These are phyloP conservation scores for Jordanella pulchra DNA, from an alignment of 2,797 vertebrate species.

Conservation along the genomic window DNA sequence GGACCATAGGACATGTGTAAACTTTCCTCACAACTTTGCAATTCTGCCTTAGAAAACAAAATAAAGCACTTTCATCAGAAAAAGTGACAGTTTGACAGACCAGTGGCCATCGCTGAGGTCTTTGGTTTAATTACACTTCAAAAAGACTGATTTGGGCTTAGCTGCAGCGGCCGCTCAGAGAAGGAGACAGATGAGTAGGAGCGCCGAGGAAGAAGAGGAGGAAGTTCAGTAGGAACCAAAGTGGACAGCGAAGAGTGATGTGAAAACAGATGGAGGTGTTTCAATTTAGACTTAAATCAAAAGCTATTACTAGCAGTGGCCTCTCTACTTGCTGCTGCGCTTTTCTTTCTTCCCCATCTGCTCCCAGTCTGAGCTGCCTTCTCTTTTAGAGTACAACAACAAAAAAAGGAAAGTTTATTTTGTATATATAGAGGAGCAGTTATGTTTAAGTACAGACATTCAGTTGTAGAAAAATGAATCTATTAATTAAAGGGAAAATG, in stretches of 20 bases:
- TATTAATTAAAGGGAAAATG: not conserved
- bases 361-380: not conserved
- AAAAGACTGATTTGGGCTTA: constrained; percentile 65
- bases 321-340: not conserved
- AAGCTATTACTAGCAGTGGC: constrained; percentile 13
- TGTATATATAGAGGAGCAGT: no score
- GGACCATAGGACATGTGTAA: not conserved
- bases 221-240: constrained; percentile 15
- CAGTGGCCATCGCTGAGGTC: constrained; percentile 59
- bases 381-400: not conserved
- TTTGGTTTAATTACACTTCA: constrained; percentile 71
- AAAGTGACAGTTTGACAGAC: constrained; percentile 56
- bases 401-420: not conserved
- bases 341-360: constrained; percentile 1
- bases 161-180: constrained; percentile 48
- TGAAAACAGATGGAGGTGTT: constrained; percentile 42
- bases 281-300: constrained; percentile 54
- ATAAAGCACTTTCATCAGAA: constrained; percentile 56
- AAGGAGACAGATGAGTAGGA: constrained; percentile 41
- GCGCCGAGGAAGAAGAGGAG: constrained; percentile 20
- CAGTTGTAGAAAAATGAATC: not conserved
- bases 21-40: constrained; percentile 14
- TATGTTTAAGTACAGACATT: no score
- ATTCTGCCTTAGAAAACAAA: constrained; percentile 32
- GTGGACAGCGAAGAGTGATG: constrained; percentile 28